Percentiles rank a stretch among this genome's conserved stretches.
Conservation (phyloP, 2,797 vertebrate genomes). For the Eupleurogrammus muticus region DNA sequence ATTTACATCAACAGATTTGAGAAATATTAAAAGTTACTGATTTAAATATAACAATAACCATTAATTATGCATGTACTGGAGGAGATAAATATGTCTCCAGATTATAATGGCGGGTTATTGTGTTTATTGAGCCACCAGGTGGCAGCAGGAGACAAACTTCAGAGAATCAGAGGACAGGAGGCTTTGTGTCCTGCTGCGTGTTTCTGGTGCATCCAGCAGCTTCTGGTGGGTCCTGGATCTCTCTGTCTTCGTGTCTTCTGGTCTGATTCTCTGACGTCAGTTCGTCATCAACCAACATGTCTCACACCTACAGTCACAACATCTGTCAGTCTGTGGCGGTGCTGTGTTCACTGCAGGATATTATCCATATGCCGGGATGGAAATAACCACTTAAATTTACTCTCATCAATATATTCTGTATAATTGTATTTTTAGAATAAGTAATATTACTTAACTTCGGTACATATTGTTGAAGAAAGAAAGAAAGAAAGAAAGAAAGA, state of each 20-base stretch:
- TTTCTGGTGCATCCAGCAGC: not conserved
- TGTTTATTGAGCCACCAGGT: constrained; percentile 39
- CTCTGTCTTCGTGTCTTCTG: constrained; percentile 10
- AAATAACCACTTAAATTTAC: no score
- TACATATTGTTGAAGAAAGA: no score
- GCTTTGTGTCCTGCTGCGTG: constrained; percentile 11
- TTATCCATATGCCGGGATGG: not conserved
- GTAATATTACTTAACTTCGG: no score
- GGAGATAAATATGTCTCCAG: not conserved
- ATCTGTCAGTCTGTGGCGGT: not conserved
- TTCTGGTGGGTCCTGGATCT: not conserved
- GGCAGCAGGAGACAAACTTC: constrained; percentile 56
- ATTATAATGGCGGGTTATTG: not conserved
- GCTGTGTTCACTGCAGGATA: not conserved
- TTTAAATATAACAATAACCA: not conserved
- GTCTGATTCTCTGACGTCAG: not conserved
- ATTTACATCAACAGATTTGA: constrained; percentile 3
- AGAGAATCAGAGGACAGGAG: constrained; percentile 17
- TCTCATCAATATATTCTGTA: no score
- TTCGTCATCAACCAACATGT: not conserved
- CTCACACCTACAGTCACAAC: no score
- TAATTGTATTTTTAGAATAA: no score
- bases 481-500: no score
- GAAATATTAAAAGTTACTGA: not conserved
- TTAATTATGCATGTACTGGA: not conserved